Evolutionary conservation across 2,113 vertebrate genomes (phyloP).

Genomic region (Hipposideros armiger): DNA sequence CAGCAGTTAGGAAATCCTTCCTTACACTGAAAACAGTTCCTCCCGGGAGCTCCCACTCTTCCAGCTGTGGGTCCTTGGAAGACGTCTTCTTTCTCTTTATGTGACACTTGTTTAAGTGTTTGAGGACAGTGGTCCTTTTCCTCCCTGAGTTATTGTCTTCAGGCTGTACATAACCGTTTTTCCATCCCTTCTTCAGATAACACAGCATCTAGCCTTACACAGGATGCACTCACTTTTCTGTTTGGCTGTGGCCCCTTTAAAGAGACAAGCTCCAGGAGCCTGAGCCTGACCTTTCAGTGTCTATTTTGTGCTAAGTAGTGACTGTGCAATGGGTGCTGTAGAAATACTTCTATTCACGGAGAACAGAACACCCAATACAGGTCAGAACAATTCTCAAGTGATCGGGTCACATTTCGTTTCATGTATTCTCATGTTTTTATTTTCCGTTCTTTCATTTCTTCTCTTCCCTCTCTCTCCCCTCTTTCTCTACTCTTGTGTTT

Average conservation of each 20-base stretch:
- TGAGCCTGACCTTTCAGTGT: neutral
- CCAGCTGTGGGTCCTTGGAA: neutral
- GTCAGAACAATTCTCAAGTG: neutral
- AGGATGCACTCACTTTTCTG: no score
- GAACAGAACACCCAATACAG: neutral
- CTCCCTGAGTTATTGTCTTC: neutral
- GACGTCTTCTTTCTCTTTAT: neutral
- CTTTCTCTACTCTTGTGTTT: neutral
- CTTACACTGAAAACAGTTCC: neutral
- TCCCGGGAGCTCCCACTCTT: no score
- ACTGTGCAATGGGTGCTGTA: accelerated
- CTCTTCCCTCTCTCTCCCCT: neutral
- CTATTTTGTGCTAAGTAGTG: neutral
- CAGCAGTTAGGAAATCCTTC: neutral
- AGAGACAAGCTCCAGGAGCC: neutral
- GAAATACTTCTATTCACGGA: neutral
- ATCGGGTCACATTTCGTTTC: neutral
- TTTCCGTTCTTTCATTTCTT: neutral
- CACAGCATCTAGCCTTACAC: no score
- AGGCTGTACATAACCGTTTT: neutral
- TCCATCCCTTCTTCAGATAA: neutral
- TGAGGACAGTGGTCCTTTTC: neutral
- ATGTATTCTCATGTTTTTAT: neutral
- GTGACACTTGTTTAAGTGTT: neutral
- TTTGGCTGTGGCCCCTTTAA: neutral